Base-by-base conservation (phyloP, 2,888 invertebrate species). In the Coelopa pilipes region DNA sequence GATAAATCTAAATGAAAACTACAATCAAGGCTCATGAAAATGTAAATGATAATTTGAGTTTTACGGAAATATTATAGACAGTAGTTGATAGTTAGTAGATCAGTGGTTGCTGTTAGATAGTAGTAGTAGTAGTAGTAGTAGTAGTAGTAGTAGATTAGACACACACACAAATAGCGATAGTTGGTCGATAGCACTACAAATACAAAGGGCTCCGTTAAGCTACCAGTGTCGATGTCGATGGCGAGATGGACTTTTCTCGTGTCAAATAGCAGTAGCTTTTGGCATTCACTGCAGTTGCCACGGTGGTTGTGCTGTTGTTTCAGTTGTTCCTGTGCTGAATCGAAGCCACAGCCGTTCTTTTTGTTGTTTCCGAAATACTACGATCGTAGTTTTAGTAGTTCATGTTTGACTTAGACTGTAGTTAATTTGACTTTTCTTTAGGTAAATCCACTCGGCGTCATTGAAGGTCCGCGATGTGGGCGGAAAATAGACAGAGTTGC, bases 131-230 rank as follows among this genome's bases (percentile, higher is more conserved):
- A n/a, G n/a, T n/a, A n/a, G 70, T 74, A 73, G 49, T 62, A 78
- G 75, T 70, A 77, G 72, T 72, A 76, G 73, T 76, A 57, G 72
- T 60, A 73, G 78, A 74, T 79, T 62, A 79, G 66, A 75, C 34
- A 77, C 70, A 75, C 70, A 75, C 66, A 79, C 62, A 79, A 7
- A 62, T 70, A 63, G 63, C 71, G 53, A 71, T 53, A 73, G 62
- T 72, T 59, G 19, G 45, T 34, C 13, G 46, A 45, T 57, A 69
- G 53, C 69, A 63, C 57, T 73, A 73, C 73, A 73, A 73, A 69
- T 73, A 72, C 72, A 67, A 72, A 72, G 67, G 67, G 67, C 66
- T 46, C 65, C 24, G 21, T 11, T 50, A 7, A 19, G n/a, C 50
- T 49, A 24, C 9, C 12, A 47, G 46, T 17, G 11, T 34, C 34